Evolutionary conservation across 2,797 vertebrate genomes (phyloP), one percentile per base, ranked within the genome.

Genomic region (Picus viridis): DNA sequence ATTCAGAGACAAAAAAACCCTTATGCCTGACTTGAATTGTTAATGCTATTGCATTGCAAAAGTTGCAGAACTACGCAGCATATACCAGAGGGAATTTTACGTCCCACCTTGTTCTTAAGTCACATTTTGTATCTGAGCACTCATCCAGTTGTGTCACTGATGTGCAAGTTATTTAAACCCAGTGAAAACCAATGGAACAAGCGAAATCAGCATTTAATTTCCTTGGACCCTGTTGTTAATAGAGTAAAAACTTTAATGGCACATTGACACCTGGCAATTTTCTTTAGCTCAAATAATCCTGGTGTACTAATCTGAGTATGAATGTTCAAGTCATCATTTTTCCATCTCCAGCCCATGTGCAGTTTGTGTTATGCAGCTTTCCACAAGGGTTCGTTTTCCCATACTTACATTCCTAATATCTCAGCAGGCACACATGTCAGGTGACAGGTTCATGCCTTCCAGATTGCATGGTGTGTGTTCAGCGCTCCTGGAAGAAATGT

Each of bases 11-110:
- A 74, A 59, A 90, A 90, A 91, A 94, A 88, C 11, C 39, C 53
- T 92, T 90, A 49, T 41, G 59, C 71, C 88, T 92, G 96, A 94
- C 74, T 86, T 69, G 86, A 95, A 95, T 90, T 34, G 26, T 88
- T 93, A 95, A 95, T 70, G 83, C 41, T 73, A 16, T 32, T 54
- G 29, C 72, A 47, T 1, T 2, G 54, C 79, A 71, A n/a, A 84
- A 78, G 61, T 74, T 71, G 58, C 62, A 58, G 86, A 86, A 17
- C 51, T 34, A 71, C 34, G 64, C n/a, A 82, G 24, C 59, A 67
- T 75, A 90, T 90, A 18, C 32, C 69, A 72, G 73, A 2, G 49
- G 65, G 79, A 89, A 70, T n/a, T 57, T 82, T 4, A 61, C 0
- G 0, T 39, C 45, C 20, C 30, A 4, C 41, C 8, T 65, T 47